A percentile compares a stretch with the other conserved stretches of the same genome.
These are phyloP conservation scores for Paguma larvata DNA, from an alignment of 2,797 vertebrate species.

Conservation along the genomic window DNA sequence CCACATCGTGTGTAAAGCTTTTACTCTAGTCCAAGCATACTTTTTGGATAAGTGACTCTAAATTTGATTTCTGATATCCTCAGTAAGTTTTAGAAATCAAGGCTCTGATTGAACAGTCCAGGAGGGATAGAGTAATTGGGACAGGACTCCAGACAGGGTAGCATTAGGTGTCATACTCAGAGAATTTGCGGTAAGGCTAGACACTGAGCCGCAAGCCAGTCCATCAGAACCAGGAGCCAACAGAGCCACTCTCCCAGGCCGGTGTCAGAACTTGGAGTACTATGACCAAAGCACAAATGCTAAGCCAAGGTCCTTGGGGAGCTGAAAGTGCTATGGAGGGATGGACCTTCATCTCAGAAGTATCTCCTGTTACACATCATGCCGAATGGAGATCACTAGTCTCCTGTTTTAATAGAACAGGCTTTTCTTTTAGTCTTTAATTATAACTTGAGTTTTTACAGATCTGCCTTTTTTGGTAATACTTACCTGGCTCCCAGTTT, in stretches of 20 bases:
- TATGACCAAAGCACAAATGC: slow-evolving; percentile 2
- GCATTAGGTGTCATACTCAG: not conserved
- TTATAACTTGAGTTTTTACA: slow-evolving; percentile 31
- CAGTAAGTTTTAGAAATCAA: slow-evolving; percentile 45
- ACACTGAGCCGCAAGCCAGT: not conserved
- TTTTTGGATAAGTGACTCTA: slow-evolving; percentile 46
- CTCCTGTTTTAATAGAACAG: slow-evolving; percentile 14
- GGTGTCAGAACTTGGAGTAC: slow-evolving; percentile 12
- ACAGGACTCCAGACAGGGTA: not conserved
- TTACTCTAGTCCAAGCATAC: not conserved
- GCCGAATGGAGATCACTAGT: not conserved
- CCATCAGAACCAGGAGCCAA: not conserved
- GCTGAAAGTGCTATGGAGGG: not conserved
- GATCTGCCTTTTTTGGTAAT: not conserved
- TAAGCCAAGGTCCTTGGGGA: not conserved
- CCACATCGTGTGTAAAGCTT: not conserved
- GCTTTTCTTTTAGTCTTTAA: slow-evolving; percentile 49
- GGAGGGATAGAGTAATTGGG: not conserved
- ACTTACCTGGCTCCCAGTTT: not conserved
- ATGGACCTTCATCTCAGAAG: not conserved
- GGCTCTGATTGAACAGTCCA: slow-evolving; percentile 6
- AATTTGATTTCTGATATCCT: slow-evolving; percentile 59
- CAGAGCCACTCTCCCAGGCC: not conserved
- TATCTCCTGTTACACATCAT: not conserved
- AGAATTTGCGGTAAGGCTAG: not conserved